A percentile compares a stretch with the other conserved stretches of the same genome.
These are phyloP conservation scores for Caenorhabditis sp. DNA, from an alignment of 2,888 invertebrate genomes.

Conservation along the genomic window DNA sequence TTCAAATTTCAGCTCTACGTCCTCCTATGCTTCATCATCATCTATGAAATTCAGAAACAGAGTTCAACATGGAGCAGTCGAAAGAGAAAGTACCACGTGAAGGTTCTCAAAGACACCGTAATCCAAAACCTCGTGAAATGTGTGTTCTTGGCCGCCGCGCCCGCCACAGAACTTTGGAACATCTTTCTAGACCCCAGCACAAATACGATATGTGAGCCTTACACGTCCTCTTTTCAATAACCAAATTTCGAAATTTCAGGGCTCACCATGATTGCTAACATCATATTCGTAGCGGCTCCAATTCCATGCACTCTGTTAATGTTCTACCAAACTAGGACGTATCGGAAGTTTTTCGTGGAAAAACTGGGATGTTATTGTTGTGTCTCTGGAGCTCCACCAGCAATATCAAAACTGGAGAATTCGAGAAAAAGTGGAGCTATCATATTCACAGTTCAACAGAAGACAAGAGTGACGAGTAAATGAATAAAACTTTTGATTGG, in stretches of 20 bases:
- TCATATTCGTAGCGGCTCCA: conserved; percentile 36
- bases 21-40: not conserved
- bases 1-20: not conserved
- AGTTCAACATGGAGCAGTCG: not conserved
- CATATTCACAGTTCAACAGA: not conserved
- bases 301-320: conserved; percentile 33
- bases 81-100: not conserved
- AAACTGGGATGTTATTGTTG: not conserved
- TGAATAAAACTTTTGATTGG: not conserved
- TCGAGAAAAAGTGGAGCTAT: not conserved
- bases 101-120: not conserved
- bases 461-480: not conserved
- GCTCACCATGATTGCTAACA: conserved; percentile 4
- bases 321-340: conserved; percentile 36
- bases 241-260: not conserved
- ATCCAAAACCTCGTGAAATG: not conserved
- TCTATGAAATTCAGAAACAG: not conserved
- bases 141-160: conserved; percentile 7
- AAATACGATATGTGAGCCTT: conserved; percentile 16
- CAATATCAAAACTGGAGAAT: not conserved
- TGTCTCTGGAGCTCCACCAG: not conserved
- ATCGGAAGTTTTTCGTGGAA: conserved; percentile 18
- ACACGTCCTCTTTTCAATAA: no score
- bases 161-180: not conserved
- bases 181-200: not conserved